Evolutionary conservation across 2,888 invertebrate species (phyloP).

Genomic region (Dasypolia templi): DNA sequence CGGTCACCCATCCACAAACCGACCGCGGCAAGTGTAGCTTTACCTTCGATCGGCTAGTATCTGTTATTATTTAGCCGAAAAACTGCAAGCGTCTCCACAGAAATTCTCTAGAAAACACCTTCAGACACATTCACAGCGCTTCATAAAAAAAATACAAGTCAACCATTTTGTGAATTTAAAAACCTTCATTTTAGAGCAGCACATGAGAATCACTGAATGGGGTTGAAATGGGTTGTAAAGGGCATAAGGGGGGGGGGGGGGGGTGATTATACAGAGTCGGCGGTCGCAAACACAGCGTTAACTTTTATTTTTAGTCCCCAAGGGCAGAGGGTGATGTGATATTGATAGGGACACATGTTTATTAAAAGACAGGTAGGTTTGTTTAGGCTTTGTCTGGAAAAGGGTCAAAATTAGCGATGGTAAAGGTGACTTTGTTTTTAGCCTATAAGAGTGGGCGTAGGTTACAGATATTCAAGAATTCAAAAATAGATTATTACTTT

Average conservation of each 20-base stretch:
- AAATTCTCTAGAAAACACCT: neutral
- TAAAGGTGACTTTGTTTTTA: constrained; percentile 4
- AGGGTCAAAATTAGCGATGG: neutral
- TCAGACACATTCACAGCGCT: neutral
- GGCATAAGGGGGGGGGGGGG: too few species aligned
- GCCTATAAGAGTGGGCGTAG: too few species aligned
- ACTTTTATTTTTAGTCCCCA: constrained; percentile 59
- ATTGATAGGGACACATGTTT: constrained; percentile 11
- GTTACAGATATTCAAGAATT: neutral
- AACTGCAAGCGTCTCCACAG: neutral
- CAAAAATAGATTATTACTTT: neutral
- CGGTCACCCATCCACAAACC: neutral
- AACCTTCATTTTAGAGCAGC: neutral
- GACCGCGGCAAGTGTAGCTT: neutral
- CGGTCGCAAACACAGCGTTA: constrained; percentile 16
- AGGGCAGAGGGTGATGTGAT: constrained; percentile 43
- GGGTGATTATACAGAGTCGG: constrained; percentile 32
- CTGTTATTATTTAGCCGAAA: neutral
- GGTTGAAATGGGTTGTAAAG: constrained; percentile 15
- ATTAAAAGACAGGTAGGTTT: constrained; percentile 12
- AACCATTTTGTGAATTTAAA: constrained; percentile 22
- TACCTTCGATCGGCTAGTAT: neutral
- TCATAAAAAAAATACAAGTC: constrained; percentile 1
- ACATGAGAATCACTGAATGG: constrained; percentile 9
- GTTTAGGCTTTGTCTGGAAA: neutral